Evolutionary conservation across 2,113 vertebrate species (phyloP).

Genomic region (Myrmecobius fasciatus): DNA sequence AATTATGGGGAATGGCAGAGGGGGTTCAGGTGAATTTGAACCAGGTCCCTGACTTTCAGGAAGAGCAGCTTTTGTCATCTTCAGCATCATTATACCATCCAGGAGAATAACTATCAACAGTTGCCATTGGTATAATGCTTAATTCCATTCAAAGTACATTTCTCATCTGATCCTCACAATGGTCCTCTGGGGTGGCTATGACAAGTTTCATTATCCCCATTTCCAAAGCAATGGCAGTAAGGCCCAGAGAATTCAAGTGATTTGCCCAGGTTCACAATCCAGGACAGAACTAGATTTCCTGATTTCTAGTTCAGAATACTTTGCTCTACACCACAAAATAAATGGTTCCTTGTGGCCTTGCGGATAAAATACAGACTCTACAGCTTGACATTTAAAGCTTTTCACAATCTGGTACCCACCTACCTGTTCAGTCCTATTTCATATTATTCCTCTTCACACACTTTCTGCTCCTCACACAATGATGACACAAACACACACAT

Average conservation of each 20-base stretch:
- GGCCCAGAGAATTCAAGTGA: background rate
- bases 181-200: background rate
- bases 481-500: background rate
- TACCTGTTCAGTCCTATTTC: background rate
- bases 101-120: background rate
- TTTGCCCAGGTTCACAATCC: background rate
- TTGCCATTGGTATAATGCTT: background rate
- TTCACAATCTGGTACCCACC: background rate
- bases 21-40: background rate
- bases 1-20: background rate
- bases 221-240: constrained; percentile 4
- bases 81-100: background rate
- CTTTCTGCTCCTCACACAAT: background rate
- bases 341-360: background rate
- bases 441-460: background rate
- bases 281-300: background rate
- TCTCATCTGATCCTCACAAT: constrained; percentile 20
- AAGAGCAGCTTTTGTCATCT: background rate
- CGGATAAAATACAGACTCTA: background rate
- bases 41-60: background rate
- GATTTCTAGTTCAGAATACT: background rate
- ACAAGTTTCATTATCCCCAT: background rate
- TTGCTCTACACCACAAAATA: background rate
- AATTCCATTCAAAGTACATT: background rate
- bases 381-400: background rate